Evolutionary conservation across 2,113 vertebrate genomes (phyloP).

Genomic region (Sceloporus undulatus): DNA sequence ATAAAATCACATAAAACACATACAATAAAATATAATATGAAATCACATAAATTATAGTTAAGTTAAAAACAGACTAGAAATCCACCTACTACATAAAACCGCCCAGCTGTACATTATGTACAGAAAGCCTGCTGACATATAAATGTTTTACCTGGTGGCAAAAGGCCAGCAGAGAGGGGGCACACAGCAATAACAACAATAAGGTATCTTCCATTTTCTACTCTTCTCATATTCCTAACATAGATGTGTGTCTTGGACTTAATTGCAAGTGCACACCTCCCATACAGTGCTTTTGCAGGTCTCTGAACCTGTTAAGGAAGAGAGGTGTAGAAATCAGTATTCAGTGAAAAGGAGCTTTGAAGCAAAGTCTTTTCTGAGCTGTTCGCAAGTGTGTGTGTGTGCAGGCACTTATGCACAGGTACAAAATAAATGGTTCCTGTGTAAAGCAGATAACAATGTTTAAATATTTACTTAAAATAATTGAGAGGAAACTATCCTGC

Average conservation of each 20-base stretch:
- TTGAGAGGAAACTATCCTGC: constrained; percentile 56
- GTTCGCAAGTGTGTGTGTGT: constrained; percentile 29
- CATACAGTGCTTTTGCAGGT: background rate
- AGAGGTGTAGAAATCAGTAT: constrained; percentile 2
- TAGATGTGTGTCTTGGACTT: background rate
- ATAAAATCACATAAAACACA: too few relatives aligned
- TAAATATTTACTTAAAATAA: constrained; percentile 73
- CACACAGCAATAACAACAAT: too few relatives aligned
- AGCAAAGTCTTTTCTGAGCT: constrained; percentile 38
- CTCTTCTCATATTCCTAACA: background rate
- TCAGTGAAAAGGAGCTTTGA: background rate
- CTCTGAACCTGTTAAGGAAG: constrained; percentile 11
- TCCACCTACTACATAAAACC: too few relatives aligned
- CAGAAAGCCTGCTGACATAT: too few relatives aligned
- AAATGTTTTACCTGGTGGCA: too few relatives aligned
- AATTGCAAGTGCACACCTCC: background rate
- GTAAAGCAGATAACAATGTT: constrained; percentile 61
- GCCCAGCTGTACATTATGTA: too few relatives aligned
- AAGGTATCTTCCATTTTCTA: too few relatives aligned
- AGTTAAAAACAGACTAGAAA: too few relatives aligned
- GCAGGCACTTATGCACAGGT: background rate
- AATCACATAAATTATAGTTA: too few relatives aligned
- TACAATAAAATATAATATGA: too few relatives aligned
- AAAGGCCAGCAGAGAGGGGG: too few relatives aligned
- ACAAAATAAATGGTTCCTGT: constrained; percentile 24